Evolutionary conservation across 2,113 vertebrate species (phyloP).

Genomic region (Rana temporaria): DNA sequence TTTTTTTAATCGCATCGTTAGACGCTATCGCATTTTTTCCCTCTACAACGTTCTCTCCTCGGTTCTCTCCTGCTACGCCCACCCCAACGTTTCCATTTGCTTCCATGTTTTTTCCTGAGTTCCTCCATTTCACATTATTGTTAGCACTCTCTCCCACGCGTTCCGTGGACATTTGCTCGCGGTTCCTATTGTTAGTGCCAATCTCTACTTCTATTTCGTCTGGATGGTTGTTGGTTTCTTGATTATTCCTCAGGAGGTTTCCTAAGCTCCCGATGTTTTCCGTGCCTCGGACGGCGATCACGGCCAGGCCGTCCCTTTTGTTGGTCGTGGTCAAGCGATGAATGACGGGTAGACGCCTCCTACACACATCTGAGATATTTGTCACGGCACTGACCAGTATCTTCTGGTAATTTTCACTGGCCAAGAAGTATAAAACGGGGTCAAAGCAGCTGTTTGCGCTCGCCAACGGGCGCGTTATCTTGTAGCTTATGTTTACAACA

Average conservation of each 20-base stretch:
- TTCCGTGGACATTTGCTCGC: neutral
- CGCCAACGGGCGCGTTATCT: constrained; percentile 90
- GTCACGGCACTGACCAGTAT: constrained; percentile 67
- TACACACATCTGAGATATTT: constrained; percentile 51
- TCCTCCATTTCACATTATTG: neutral
- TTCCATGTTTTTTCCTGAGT: neutral
- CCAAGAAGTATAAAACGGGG: constrained; percentile 91
- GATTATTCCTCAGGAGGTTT: neutral
- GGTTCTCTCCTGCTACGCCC: neutral
- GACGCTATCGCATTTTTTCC: neutral
- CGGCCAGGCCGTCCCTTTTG: neutral
- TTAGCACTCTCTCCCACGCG: neutral
- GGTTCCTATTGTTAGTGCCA: neutral
- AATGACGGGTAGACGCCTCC: accelerated
- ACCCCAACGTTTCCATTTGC: neutral
- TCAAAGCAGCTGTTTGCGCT: constrained; percentile 93
- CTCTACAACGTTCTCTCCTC: neutral
- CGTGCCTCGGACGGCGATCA: neutral
- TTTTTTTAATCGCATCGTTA: neutral
- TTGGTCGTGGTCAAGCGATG: neutral
- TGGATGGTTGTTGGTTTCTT: neutral
- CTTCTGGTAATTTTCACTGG: constrained; percentile 82
- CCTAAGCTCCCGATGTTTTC: neutral
- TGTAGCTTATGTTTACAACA: constrained; percentile 88
- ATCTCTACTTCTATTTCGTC: neutral